These are phyloP conservation scores for Sphinx pinastri DNA, from an alignment of 2,888 invertebrate species.

Conservation along the genomic window DNA sequence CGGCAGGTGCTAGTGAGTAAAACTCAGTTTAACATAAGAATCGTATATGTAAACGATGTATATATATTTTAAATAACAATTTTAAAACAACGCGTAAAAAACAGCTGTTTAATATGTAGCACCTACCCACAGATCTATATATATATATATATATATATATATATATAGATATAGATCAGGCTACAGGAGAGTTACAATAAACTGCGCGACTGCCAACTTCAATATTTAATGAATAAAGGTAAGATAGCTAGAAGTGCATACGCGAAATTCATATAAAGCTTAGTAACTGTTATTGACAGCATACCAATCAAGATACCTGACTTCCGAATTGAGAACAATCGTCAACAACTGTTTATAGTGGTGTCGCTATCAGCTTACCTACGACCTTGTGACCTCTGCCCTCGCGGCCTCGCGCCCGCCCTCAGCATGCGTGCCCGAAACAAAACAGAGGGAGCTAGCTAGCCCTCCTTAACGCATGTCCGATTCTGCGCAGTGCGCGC, in stretches of 20 bases:
- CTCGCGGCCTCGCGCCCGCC: constrained; percentile 49
- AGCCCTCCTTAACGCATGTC: constrained; percentile 61
- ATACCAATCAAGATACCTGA: not conserved
- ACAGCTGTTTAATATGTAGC: too few relatives aligned
- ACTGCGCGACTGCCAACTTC: not conserved
- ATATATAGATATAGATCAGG: too few relatives aligned
- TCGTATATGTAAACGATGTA: too few relatives aligned
- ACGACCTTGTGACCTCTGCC: constrained; percentile 79
- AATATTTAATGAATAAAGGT: not conserved
- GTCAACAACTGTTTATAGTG: constrained; percentile 51
- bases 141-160: too few relatives aligned
- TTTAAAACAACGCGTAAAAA: too few relatives aligned
- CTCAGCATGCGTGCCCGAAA: constrained; percentile 62
- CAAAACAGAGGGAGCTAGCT: constrained; percentile 68
- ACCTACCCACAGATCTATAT: too few relatives aligned
- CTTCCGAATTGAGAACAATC: constrained; percentile 29
- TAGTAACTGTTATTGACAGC: constrained; percentile 2
- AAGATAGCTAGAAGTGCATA: not conserved
- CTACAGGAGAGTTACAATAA: not conserved
- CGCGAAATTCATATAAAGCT: not conserved
- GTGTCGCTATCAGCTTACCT: constrained; percentile 55
- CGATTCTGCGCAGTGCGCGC: constrained; percentile 69
- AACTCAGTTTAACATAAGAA: too few relatives aligned
- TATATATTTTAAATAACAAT: too few relatives aligned
- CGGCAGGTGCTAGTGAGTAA: too few relatives aligned